These are phyloP conservation scores for Aegotheles bennettii DNA, from an alignment of 2,113 vertebrate genomes.

Conservation along the genomic window DNA sequence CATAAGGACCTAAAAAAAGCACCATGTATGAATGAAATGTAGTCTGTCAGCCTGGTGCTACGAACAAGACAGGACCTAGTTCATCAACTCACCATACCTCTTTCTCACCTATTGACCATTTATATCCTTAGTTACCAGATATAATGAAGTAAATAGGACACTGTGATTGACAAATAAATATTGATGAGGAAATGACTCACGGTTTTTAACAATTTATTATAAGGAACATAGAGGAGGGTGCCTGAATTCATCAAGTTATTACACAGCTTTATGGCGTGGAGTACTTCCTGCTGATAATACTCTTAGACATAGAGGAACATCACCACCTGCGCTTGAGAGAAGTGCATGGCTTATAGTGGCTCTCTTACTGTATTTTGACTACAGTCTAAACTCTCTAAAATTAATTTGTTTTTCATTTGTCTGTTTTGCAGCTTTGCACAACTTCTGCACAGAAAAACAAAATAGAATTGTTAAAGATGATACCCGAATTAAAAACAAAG, in stretches of 20 bases:
- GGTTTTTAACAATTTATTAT: neutral
- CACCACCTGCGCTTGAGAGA: neutral
- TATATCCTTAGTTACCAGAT: neutral
- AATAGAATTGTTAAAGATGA: neutral
- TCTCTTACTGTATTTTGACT: neutral
- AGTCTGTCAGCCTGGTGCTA: neutral
- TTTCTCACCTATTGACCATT: neutral
- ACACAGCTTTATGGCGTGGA: neutral
- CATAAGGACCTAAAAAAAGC: neutral
- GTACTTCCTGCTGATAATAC: neutral
- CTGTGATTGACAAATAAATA: neutral
- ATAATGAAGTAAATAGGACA: neutral
- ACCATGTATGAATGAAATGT: neutral
- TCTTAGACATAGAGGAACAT: neutral
- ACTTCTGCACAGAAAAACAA: neutral
- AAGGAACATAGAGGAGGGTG: neutral
- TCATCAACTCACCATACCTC: neutral
- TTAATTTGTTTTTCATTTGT: neutral
- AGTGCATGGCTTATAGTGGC: neutral
- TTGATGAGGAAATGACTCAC: neutral
- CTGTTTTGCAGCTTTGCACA: neutral
- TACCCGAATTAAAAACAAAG: neutral
- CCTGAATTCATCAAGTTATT: neutral
- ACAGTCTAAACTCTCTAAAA: neutral
- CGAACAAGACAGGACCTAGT: neutral